Evolutionary conservation across 2,113 vertebrate genomes (phyloP).

Genomic region (Heterocephalus glaber): DNA sequence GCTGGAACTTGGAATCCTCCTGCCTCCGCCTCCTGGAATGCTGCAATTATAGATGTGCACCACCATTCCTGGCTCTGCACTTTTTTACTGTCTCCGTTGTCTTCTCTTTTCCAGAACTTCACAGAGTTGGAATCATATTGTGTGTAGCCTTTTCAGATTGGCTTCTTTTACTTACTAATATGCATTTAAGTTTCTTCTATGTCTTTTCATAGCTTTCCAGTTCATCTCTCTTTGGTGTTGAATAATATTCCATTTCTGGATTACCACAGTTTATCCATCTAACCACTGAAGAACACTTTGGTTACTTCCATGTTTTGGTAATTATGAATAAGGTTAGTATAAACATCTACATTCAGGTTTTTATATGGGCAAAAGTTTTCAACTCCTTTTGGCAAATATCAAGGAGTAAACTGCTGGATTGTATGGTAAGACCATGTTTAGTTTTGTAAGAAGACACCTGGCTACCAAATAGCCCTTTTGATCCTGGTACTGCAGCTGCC

Average conservation of each 20-base stretch:
- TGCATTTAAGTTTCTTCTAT: not conserved
- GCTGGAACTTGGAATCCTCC: not conserved
- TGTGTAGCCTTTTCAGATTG: not conserved
- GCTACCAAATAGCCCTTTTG: not conserved
- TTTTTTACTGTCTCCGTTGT: not conserved
- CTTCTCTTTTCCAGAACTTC: not conserved
- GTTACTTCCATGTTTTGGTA: not conserved
- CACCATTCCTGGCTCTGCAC: not conserved
- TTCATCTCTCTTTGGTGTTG: not conserved
- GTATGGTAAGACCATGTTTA: not conserved
- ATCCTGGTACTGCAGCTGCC: not conserved
- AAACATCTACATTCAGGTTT: not conserved
- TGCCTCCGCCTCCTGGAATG: not conserved
- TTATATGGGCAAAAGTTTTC: not conserved
- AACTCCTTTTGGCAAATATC: not conserved
- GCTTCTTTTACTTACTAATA: not conserved
- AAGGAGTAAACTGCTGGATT: not conserved
- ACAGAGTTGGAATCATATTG: not conserved
- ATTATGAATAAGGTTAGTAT: not conserved
- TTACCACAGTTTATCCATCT: not conserved
- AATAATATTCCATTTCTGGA: not conserved
- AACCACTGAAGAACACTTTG: not conserved
- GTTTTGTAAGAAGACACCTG: not conserved
- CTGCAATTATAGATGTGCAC: not conserved
- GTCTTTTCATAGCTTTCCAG: not conserved